Evolutionary conservation across 1,140 invertebrate species (phyloP).

Genomic region (Scaptomyza graminum): DNA sequence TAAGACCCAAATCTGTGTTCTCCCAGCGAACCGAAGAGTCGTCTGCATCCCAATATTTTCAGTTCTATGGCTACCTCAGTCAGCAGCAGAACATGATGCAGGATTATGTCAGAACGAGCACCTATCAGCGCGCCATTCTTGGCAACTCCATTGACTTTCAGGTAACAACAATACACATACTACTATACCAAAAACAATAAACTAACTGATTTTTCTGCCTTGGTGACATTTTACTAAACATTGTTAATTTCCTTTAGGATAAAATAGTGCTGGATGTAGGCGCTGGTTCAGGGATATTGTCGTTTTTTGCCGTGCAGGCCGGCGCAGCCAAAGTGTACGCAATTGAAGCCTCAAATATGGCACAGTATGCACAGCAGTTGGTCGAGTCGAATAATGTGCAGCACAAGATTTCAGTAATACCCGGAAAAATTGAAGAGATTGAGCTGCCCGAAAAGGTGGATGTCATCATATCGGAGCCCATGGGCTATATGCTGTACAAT

Average conservation of each 20-base stretch:
- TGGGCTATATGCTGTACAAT: conserved; percentile 99
- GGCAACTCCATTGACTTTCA: conserved; percentile 97
- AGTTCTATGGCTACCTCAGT: conserved; percentile 99
- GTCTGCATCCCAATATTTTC: conserved; percentile 98
- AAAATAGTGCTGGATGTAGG: conserved; percentile 98
- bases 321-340: conserved; percentile 98
- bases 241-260: conserved; percentile 84
- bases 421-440: conserved; percentile 99
- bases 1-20: conserved; percentile 93
- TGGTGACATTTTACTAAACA: background rate
- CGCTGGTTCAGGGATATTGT: conserved; percentile 98
- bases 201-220: too few relatives aligned
- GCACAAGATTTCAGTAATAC: conserved; percentile 95
- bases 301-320: conserved; percentile 99
- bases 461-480: conserved; percentile 99
- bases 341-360: conserved; percentile 99
- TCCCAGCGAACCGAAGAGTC: conserved; percentile 98
- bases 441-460: conserved; percentile 97
- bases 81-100: conserved; percentile 99
- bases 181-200: too few relatives aligned
- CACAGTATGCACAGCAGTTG: conserved; percentile 96
- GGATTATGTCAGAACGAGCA: conserved; percentile 99
- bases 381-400: conserved; percentile 95
- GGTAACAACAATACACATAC: conserved; percentile 57
- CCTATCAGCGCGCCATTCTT: conserved; percentile 98